These are phyloP conservation scores for Nemapogon koenigi DNA, from an alignment of 2,888 invertebrate species.

Conservation along the genomic window DNA sequence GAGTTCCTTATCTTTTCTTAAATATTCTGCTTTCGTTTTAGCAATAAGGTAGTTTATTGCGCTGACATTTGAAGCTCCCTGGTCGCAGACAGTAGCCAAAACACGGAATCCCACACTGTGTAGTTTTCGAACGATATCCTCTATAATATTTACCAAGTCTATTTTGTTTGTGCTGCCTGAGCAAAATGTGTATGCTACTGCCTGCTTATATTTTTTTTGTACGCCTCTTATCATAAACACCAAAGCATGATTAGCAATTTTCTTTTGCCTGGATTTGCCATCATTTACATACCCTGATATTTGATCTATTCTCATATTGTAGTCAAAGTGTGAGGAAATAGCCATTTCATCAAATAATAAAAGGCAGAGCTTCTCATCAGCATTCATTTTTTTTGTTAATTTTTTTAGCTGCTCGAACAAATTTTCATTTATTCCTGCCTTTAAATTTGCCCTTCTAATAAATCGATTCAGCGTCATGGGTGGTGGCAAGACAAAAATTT, in stretches of 20 bases:
- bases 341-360: not conserved
- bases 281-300: not conserved
- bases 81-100: constrained; percentile 12
- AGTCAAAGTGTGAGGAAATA: not conserved
- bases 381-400: not conserved
- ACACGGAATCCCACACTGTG: constrained; percentile 1
- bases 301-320: not conserved
- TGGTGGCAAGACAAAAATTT: not conserved
- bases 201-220: constrained; percentile 15
- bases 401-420: not conserved
- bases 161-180: constrained; percentile 10
- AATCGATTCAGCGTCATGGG: not conserved
- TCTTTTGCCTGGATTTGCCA: not conserved
- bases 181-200: constrained; percentile 14
- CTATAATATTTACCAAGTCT: no score
- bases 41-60: constrained; percentile 11
- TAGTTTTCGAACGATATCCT: not conserved
- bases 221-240: constrained; percentile 15
- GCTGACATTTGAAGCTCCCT: constrained; percentile 13
- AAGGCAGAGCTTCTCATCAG: not conserved
- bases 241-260: constrained; percentile 15
- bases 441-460: not conserved
- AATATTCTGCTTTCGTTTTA: constrained; percentile 10
- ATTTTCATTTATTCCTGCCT: not conserved
- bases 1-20: constrained; percentile 5